Conservation (phyloP, 2,888 invertebrate genomes). For the Harpagoxenus sublaevis region DNA sequence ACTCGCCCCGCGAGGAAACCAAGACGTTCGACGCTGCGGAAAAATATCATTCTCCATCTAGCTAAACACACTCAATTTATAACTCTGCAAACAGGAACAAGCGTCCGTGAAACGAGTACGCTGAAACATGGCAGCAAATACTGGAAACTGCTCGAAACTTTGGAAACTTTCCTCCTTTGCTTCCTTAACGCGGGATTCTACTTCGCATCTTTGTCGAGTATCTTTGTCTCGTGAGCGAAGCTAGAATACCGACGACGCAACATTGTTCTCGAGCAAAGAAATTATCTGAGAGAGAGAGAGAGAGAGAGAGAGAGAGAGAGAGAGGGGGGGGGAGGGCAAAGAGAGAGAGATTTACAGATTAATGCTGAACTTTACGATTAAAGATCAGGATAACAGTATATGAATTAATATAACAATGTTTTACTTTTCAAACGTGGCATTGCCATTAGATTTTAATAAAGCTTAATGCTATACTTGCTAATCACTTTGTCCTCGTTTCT, state of each 20-base stretch:
- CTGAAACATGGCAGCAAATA: slow-evolving; percentile 66
- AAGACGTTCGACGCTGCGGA: slow-evolving; percentile 50
- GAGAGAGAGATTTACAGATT: slow-evolving; percentile 48
- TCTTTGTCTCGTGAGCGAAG: slow-evolving; percentile 65
- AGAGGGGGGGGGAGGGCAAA: neutral
- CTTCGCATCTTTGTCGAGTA: slow-evolving; percentile 70
- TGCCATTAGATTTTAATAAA: neutral
- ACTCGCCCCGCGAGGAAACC: slow-evolving; percentile 27
- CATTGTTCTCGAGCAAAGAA: slow-evolving; percentile 60
- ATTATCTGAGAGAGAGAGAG: slow-evolving; percentile 35
- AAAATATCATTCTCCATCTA: slow-evolving; percentile 63
- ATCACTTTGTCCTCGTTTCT: slow-evolving; percentile 7
- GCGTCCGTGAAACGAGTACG: slow-evolving; percentile 62
- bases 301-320: slow-evolving; percentile 13
- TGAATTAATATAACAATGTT: neutral
- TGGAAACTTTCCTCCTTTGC: slow-evolving; percentile 65
- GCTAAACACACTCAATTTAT: slow-evolving; percentile 65
- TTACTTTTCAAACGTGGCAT: slow-evolving; percentile 2
- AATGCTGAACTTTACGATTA: slow-evolving; percentile 61
- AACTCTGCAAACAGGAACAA: slow-evolving; percentile 70
- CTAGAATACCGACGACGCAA: slow-evolving; percentile 64
- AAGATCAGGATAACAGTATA: slow-evolving; percentile 32
- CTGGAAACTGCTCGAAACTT: slow-evolving; percentile 67
- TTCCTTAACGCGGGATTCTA: slow-evolving; percentile 70
- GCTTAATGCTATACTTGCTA: neutral